Evolutionary conservation across 2,113 vertebrate genomes (phyloP), one percentile per base, ranked within the genome.

Genomic region (Salminus brasiliensis): DNA sequence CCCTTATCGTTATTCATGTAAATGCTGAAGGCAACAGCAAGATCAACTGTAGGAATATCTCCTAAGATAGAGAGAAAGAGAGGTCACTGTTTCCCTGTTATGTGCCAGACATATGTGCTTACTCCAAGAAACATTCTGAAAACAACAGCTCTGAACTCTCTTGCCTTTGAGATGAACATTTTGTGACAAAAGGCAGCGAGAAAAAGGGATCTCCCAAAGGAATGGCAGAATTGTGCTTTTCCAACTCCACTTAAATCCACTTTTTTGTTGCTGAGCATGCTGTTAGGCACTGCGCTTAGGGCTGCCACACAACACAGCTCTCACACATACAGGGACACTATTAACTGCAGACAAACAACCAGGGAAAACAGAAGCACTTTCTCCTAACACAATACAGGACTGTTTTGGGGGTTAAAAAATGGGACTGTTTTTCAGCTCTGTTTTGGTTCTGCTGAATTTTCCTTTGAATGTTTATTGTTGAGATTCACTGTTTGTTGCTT

Each of bases 191-290:
- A 15, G 1, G 66, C 74, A 43, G 60, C 23, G 18, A 53, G 69
- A 67, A 59, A 68, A 29, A n/a, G 8, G 8, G 12, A 18, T 39
- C 13, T 52, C 16, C 27, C n/a, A 72, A 53, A 72, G 27, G 59
- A 34, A 66, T 23, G 30, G 45, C 30, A 21, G 43, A 73, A 82
- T 23, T 60, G 16, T 23, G 3, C 25, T 74, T 68, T 75, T 75
- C 45, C n/a, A 8, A 59, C 55, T 60, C 9, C 1, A 43, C 68
- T 21, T 57, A n/a, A n/a, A n/a, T n/a, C n/a, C 21, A 43, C 73
- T 9, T 29, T 10, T 30, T 65, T 52, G 23, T 4, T 53, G 25
- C 23, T 6, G 45, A 47, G 45, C 8, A 45, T 25, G 67, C 67
- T 8, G 15, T 49, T 2, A 53, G 49, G n/a, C 12, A 23, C 36